These are phyloP conservation scores for Turritopsis dohrnii DNA, from an alignment of 30 jellyfish, hydroid and myxozoan species.

Conservation along the genomic window DNA sequence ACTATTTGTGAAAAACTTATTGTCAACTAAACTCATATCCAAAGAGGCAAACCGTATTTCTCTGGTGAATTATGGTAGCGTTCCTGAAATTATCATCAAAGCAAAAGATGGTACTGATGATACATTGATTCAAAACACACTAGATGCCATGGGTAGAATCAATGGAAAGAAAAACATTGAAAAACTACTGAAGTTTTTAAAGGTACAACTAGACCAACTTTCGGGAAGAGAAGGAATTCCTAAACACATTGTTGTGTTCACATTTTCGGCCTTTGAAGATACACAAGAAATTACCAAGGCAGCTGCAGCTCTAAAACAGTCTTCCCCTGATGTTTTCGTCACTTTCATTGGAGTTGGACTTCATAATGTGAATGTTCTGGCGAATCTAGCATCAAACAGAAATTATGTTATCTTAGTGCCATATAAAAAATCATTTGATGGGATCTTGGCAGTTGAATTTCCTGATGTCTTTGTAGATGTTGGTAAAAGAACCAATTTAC, in stretches of 20 bases:
- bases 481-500: background rate
- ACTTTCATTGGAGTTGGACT: background rate
- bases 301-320: background rate
- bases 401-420: background rate
- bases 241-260: background rate
- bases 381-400: background rate
- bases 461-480: background rate
- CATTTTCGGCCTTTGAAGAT: background rate
- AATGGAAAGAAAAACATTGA: slow-evolving; percentile 13
- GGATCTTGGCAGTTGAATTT: background rate
- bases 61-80: slow-evolving; percentile 44
- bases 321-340: slow-evolving; percentile 2
- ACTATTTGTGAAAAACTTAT: slow-evolving; percentile 26
- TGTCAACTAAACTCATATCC: slow-evolving; percentile 35
- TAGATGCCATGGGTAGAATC: slow-evolving; percentile 6
- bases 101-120: slow-evolving; percentile 39
- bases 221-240: background rate
- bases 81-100: slow-evolving; percentile 20
- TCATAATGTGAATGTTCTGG: background rate
- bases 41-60: slow-evolving; percentile 33
- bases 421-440: background rate
- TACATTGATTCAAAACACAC: background rate
- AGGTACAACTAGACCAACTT: background rate
- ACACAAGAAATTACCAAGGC: background rate
- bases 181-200: background rate